A percentile compares a stretch with the other conserved stretches of the same genome.
phyloP scores from a whole-genome alignment of 2,113 vertebrate genomes.

The Syrrhaptes paradoxus region DNA sequence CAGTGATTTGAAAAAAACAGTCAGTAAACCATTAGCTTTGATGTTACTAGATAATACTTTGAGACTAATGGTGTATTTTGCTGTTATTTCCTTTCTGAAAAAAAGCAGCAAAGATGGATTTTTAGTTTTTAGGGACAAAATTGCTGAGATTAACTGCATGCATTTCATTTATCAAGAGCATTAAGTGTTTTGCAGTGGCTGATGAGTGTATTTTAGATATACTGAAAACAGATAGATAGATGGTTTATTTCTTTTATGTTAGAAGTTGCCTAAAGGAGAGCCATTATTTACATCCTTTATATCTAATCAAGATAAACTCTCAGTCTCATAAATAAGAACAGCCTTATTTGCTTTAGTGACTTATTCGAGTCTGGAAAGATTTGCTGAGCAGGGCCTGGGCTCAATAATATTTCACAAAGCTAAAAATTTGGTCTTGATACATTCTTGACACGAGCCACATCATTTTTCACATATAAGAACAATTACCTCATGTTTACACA shows the following conservation, averaged over 20 bases:
- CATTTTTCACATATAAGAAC: slow-evolving; percentile 71
- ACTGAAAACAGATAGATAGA: slow-evolving; percentile 53
- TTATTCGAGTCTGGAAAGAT: slow-evolving; percentile 65
- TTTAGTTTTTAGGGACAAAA: slow-evolving; percentile 35
- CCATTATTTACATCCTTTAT: slow-evolving; percentile 60
- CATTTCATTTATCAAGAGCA: slow-evolving; percentile 56
- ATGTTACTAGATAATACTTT: slow-evolving; percentile 13
- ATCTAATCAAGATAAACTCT: slow-evolving; percentile 72
- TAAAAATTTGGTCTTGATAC: slow-evolving; percentile 69
- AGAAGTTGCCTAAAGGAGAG: slow-evolving; percentile 38
- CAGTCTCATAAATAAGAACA: slow-evolving; percentile 70
- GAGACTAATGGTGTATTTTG: not conserved
- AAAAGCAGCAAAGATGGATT: slow-evolving; percentile 19
- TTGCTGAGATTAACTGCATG: slow-evolving; percentile 5
- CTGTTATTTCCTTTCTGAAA: slow-evolving; percentile 9
- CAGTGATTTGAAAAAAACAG: not conserved
- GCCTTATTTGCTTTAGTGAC: slow-evolving; percentile 62
- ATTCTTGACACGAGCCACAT: slow-evolving; percentile 71
- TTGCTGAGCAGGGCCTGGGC: slow-evolving; percentile 53
- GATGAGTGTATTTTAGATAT: slow-evolving; percentile 63
- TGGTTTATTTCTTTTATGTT: slow-evolving; percentile 63
- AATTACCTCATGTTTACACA: slow-evolving; percentile 73
- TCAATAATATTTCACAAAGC: slow-evolving; percentile 62
- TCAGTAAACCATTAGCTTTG: slow-evolving; percentile 33
- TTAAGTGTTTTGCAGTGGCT: slow-evolving; percentile 57